These are phyloP conservation scores for Ceyx cyanopectus DNA, from an alignment of 2,113 vertebrate species.

Conservation along the genomic window DNA sequence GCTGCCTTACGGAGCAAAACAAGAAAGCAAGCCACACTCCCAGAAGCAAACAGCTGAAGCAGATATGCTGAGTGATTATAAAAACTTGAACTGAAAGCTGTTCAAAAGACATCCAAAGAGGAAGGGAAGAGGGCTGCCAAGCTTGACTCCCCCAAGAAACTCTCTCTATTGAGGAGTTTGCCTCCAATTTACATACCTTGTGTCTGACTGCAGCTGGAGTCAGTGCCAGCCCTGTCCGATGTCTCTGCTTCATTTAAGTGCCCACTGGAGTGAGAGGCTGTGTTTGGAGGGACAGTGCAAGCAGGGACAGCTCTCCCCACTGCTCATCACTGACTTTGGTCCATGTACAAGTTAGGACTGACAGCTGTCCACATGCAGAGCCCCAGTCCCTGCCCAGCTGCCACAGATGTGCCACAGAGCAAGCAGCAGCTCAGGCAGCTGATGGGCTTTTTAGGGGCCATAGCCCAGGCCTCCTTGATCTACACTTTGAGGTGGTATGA, in stretches of 20 bases:
- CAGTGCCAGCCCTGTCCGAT: accelerated
- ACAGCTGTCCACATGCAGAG: not conserved
- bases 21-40: not conserved
- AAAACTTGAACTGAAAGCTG: conserved; percentile 38
- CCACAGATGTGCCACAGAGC: accelerated
- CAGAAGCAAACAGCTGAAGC: not conserved
- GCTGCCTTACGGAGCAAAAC: not conserved
- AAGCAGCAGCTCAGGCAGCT: accelerated
- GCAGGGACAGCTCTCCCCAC: not conserved
- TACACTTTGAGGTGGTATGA: not conserved
- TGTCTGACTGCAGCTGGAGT: not conserved
- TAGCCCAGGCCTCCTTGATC: not conserved
- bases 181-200: not conserved
- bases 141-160: not conserved
- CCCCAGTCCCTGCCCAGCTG: accelerated
- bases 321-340: not conserved
- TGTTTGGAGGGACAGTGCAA: not conserved
- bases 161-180: not conserved
- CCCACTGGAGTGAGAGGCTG: accelerated
- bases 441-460: not conserved
- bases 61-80: not conserved
- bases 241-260: not conserved
- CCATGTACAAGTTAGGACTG: not conserved
- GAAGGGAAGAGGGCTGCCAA: not conserved
- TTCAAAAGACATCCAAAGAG: conserved; percentile 13